phyloP scores from a whole-genome alignment of 2,113 vertebrate genomes.

The Tachycineta bicolor region DNA sequence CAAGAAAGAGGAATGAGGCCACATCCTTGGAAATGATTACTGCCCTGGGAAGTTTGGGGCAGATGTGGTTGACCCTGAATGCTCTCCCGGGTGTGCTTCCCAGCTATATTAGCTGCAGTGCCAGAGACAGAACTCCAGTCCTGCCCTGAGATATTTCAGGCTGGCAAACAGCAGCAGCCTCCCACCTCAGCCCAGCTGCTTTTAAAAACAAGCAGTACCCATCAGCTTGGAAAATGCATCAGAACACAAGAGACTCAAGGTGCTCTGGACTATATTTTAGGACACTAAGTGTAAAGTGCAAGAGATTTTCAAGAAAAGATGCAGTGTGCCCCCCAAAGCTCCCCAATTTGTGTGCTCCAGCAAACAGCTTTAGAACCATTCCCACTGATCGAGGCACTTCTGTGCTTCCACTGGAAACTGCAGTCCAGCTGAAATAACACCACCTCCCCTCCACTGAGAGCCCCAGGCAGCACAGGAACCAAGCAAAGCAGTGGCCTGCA shows the following conservation, averaged over 20 bases:
- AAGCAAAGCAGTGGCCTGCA: background rate
- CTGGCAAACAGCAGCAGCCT: background rate
- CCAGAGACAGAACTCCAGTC: background rate
- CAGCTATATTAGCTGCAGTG: background rate
- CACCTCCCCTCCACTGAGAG: background rate
- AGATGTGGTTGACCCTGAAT: background rate
- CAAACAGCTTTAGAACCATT: background rate
- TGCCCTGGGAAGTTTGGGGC: background rate
- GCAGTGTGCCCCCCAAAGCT: background rate
- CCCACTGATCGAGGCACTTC: background rate
- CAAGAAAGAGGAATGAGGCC: background rate
- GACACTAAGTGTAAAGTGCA: background rate
- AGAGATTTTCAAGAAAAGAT: background rate
- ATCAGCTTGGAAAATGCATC: background rate
- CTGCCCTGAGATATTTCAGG: background rate
- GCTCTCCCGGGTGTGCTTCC: background rate
- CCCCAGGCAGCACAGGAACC: background rate
- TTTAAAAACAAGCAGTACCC: background rate
- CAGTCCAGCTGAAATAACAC: background rate
- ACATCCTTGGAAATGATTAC: background rate
- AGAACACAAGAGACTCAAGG: background rate
- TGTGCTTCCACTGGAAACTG: background rate
- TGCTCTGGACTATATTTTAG: background rate
- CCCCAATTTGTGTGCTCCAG: fast-evolving
- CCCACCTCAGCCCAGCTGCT: background rate